Evolutionary conservation across 2,797 vertebrate species (phyloP), one percentile per base, ranked within the genome.

Genomic region (Heliangelus exortis): DNA sequence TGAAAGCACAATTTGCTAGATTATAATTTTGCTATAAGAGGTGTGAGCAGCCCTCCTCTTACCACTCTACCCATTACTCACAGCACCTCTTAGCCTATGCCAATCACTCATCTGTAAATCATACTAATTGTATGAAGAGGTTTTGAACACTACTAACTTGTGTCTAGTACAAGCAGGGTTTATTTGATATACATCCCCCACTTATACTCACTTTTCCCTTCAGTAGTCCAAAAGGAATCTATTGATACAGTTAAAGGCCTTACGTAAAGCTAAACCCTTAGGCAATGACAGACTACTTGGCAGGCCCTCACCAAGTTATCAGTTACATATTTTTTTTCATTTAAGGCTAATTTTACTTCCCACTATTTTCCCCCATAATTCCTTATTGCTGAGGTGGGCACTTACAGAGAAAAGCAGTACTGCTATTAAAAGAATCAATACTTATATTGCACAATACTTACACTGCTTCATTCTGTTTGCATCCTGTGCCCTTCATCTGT

Each of bases 381-480:
- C 95, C 87, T 92, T 92, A 68, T 77, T 95, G 95, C 94, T 95
- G 95, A 96, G 74, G 83, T 91, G 82, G 51, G 51, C 88, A 96
- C 80, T 96, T 95, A 84, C 3, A 86, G 89, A 55, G 73, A 57
- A 75, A 87, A 82, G 68, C 74, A 91, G 82, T 33, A 59, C 76
- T 86, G 69, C 90, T 92, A 17, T 66, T 92, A 89, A 87, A 82
- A 86, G 84, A 88, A 97, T 96, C 95, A 94, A 96, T 95, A 96
- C 50, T 78, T 84, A 67, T 62, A 77, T 90, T 75, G 76, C 92
- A 94, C 10, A 58, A 88, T 67, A 78, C 82, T 92, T 77, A 41
- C 3, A 87, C 31, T 34, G 74, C 74, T 55, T 81, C 66, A 50
- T 92, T 94, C 84, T 73, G 34, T 84, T 95, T 93, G 91, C 87